These are phyloP conservation scores for Podarcis siculus DNA, from an alignment of 2,797 vertebrate species.

Conservation along the genomic window DNA sequence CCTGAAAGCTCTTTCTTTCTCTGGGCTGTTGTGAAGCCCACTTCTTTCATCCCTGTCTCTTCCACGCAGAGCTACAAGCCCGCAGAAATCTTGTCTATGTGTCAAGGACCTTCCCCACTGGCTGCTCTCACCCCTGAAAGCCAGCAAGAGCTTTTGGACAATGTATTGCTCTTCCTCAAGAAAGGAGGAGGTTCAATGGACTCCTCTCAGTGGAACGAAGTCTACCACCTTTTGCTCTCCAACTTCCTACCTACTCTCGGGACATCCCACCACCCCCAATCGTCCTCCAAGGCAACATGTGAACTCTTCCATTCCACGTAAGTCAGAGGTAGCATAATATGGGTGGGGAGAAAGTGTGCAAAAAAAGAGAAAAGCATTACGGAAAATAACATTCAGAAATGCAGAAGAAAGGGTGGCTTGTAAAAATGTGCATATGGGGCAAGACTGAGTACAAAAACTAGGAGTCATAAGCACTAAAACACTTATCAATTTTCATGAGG, in stretches of 20 bases:
- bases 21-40: not conserved
- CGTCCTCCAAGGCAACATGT: not conserved
- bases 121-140: not conserved
- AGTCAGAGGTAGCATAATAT: not conserved
- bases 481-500: too few species aligned
- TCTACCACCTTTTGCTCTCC: not conserved
- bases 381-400: too few species aligned
- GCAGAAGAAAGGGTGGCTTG: too few species aligned
- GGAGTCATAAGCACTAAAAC: too few species aligned
- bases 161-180: constrained; percentile 1
- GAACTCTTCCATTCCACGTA: not conserved
- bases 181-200: not conserved
- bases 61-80: not conserved
- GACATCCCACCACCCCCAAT: not conserved
- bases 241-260: not conserved
- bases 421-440: too few species aligned
- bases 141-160: not conserved
- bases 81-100: not conserved
- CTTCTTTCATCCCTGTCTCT: not conserved
- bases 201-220: not conserved
- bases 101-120: not conserved
- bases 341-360: not conserved
- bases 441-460: too few species aligned
- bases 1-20: too few species aligned
- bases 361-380: not conserved